A percentile compares a stretch with the other conserved stretches of the same genome.
phyloP scores from a whole-genome alignment of 2,113 vertebrate genomes.

The Brachyhypopomus occidentalis region DNA sequence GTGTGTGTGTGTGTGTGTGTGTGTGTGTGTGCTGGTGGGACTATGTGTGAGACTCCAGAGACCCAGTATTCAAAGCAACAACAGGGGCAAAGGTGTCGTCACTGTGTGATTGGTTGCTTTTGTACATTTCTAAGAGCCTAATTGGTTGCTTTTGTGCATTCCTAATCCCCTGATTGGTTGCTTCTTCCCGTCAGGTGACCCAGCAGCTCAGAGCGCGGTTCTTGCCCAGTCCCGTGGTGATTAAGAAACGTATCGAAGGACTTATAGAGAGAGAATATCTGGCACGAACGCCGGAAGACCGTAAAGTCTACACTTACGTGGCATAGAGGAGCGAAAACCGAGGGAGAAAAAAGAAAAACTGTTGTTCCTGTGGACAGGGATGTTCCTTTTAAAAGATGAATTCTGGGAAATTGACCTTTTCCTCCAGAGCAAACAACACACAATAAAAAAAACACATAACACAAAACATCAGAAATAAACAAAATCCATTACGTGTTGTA shows the following conservation, averaged over 20 bases:
- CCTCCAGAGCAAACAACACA: constrained; percentile 50
- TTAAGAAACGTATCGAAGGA: constrained; percentile 99
- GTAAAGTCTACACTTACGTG: constrained; percentile 98
- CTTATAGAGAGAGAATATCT: constrained; percentile 99
- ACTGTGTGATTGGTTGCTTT: background rate
- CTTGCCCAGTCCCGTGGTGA: constrained; percentile 96
- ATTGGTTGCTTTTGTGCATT: background rate
- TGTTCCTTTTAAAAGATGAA: constrained; percentile 84
- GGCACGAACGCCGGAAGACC: constrained; percentile 96
- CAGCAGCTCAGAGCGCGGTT: constrained; percentile 95
- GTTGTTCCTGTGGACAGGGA: constrained; percentile 93
- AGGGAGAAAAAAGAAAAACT: constrained; percentile 69
- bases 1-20: background rate
- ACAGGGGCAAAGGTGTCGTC: no score
- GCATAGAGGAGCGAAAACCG: constrained; percentile 64
- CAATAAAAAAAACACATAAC: constrained; percentile 42
- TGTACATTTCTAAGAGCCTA: background rate
- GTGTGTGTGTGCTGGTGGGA: constrained; percentile 62
- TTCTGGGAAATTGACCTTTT: constrained; percentile 65
- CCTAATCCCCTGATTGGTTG: background rate
- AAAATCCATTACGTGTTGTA: constrained; percentile 87
- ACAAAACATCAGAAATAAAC: constrained; percentile 54
- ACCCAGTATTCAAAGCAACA: no score
- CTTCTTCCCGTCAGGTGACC: constrained; percentile 81
- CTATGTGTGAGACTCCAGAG: background rate